Evolutionary conservation across 2,888 invertebrate genomes (phyloP).

Genomic region (Monochamus alternatus): DNA sequence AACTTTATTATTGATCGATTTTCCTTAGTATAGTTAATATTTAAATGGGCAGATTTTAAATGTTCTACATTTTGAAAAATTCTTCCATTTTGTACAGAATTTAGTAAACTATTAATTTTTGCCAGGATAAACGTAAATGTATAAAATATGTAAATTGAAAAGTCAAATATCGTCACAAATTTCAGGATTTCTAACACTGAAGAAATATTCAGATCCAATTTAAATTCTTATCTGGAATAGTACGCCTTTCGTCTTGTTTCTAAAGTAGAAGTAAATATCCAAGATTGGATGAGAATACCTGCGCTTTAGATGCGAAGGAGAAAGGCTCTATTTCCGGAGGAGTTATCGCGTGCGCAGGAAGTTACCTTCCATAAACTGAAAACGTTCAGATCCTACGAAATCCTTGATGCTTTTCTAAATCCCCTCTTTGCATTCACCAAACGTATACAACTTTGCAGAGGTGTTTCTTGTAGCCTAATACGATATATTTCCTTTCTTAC

Average conservation of each 20-base stretch:
- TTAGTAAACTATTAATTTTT: too few species aligned
- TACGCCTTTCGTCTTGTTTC: constrained; percentile 47
- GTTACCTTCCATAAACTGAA: constrained; percentile 67
- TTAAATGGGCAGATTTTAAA: too few species aligned
- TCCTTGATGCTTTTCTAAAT: constrained; percentile 67
- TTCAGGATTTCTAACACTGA: constrained; percentile 15
- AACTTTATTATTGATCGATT: too few species aligned
- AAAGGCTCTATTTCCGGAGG: constrained; percentile 59
- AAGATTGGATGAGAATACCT: constrained; percentile 46
- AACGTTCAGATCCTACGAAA: constrained; percentile 67
- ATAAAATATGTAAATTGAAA: constrained; percentile 36
- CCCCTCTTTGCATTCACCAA: constrained; percentile 68
- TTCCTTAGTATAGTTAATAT: too few species aligned
- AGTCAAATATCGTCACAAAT: constrained; percentile 38
- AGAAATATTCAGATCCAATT: constrained; percentile 51
- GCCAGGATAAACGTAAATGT: too few species aligned
- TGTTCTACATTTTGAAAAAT: too few species aligned
- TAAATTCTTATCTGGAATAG: constrained; percentile 56
- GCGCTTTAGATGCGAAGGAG: constrained; percentile 48
- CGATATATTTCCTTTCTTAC: constrained; percentile 22
- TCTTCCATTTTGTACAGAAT: too few species aligned
- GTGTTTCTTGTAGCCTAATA: constrained; percentile 38
- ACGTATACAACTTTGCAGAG: constrained; percentile 61
- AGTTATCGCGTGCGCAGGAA: constrained; percentile 66
- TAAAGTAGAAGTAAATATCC: constrained; percentile 42